phyloP scores from a whole-genome alignment of 2,797 vertebrate genomes.

The Arrhamphus sclerolepis region DNA sequence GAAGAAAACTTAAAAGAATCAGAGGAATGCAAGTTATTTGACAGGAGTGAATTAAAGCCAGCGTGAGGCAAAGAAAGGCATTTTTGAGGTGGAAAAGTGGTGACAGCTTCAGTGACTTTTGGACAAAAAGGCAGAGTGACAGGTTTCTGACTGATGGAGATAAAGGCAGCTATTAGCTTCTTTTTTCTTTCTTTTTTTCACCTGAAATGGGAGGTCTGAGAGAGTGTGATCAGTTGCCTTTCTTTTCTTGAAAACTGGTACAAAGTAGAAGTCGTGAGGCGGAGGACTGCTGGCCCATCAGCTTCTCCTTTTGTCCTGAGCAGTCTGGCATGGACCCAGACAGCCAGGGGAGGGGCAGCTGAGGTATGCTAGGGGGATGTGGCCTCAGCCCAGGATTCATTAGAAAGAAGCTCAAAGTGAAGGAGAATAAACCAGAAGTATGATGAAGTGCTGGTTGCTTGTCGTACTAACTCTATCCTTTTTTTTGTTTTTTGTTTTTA shows the following conservation, averaged over 20 bases:
- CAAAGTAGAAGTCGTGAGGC: conserved; percentile 59
- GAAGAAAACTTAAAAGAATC: conserved; percentile 13
- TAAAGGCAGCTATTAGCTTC: conserved; percentile 1
- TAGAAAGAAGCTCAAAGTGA: conserved; percentile 26
- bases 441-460: not conserved
- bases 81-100: conserved; percentile 12
- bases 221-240: conserved; percentile 16
- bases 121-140: conserved; percentile 10
- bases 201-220: conserved; percentile 4
- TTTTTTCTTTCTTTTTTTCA: conserved; percentile 11
- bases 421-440: not conserved
- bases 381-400: conserved; percentile 49
- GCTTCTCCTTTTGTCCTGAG: conserved; percentile 35
- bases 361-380: conserved; percentile 68
- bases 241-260: conserved; percentile 31
- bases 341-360: conserved; percentile 36
- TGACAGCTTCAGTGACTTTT: conserved; percentile 24
- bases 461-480: not conserved
- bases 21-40: conserved; percentile 38
- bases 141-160: conserved; percentile 21
- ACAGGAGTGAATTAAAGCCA: conserved; percentile 26
- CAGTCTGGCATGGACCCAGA: conserved; percentile 56
- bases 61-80: conserved; percentile 6
- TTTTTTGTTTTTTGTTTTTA: no score
- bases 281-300: conserved; percentile 29